Base-by-base conservation (phyloP, 2,888 invertebrate genomes). In the Cephus rjabovi region DNA sequence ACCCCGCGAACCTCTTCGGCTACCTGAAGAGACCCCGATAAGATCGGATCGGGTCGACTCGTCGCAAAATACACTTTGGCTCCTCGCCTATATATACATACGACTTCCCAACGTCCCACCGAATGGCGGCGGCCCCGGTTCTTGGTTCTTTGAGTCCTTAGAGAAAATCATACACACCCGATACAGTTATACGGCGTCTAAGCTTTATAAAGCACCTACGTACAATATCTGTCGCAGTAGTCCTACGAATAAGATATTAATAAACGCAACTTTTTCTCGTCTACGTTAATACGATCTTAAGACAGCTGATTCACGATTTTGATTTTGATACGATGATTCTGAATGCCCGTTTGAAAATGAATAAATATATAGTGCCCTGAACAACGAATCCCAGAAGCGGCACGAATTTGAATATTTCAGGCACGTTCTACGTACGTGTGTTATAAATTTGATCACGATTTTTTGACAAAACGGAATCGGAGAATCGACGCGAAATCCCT, bases 381-480 rank as follows among this genome's bases (percentile, higher is more conserved):
- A 31, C 12, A n/a, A 34, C 31, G 71, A 71, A 31, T 71, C 12
- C 12, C 31, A 33, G 71, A 12, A 33, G 31, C 31, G 12, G 31
- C 15, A 34, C 4, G 73, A 75, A 82, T 80, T 83, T 82, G 80
- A 85, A 86, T 85, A 86, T 86, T 86, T 84, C 86, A 83, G 75
- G 80, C 84, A 83, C 86, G 83, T 85, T 79, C 75, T 73, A 71
- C 40, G 80, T 79, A 82, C 81, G 84, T 81, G 83, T 81, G 82
- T 83, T 85, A 86, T 83, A 86, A 85, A 86, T 83, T 82, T 84
- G 76, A 83, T 81, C 81, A 79, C 81, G 79, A 34, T 74, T 74
- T 74, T 35, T 74, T 74, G 35, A 33, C n/a, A n/a, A 37, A 37
- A 12, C 15, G n/a, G 11, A 35, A 23, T 76, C 78, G 78, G 75